Base-by-base conservation (phyloP, 2,113 vertebrate species). In the Mungos mungo region DNA sequence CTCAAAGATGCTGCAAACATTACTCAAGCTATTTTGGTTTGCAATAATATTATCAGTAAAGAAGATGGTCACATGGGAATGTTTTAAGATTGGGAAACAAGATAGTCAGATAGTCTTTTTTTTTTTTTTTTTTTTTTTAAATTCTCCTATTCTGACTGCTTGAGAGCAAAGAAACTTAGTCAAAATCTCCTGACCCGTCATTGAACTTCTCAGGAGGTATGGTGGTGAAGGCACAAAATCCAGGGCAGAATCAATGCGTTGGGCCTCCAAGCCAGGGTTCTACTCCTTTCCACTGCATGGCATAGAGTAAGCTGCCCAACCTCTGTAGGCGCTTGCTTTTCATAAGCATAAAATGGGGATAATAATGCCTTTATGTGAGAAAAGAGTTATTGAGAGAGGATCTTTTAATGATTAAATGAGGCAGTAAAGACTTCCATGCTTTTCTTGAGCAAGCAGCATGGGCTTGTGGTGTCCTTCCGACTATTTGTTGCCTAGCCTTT, bases 61-160 rank as follows among this genome's bases (percentile, higher is more conserved):
- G 66, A 97, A 71, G n/a, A 93, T 68, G 33, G 38, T 88, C 91
- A 86, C 21, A 4, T 11, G 52, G 57, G 31, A 69, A 93, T 74
- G 65, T 31, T 88, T 69, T 8, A 33, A 90, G 87, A n/a, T 5
- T 88, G 81, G 81, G 57, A 90, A 96, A 96, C 14, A 52, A 84
- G 63, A 72, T 9, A 23, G 18, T 52, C 12, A 84, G 63, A 72
- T 12, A 23, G 18, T 45, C 12, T 41, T 66, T 77, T 33, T 57
- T 4, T 65, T n/a, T n/a, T n/a, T n/a, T 0, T 0, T 16, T 45
- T 23, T 8, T 60, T 90, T 71, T 63, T 74, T 47, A 0, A n/a
- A 72, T 25, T 57, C n/a, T 57, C 18, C 52, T 41, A 9, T 41
- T 88, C 31, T 69, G 79, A 66, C 71, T 29, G 4, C 8, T 23